phyloP scores from a whole-genome alignment of 2,888 invertebrate genomes.

The Germaria angustata region DNA sequence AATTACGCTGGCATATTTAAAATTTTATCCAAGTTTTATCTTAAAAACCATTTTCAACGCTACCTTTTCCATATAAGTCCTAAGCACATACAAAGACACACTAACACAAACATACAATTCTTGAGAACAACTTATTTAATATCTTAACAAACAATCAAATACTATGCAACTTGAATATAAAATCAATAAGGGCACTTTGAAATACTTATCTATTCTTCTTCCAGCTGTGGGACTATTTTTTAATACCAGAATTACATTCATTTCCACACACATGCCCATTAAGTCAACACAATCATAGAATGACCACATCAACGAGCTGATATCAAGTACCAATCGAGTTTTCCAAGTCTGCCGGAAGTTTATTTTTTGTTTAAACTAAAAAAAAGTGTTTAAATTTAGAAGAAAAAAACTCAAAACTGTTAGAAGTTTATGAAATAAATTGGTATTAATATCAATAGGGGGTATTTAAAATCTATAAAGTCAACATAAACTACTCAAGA shows the following conservation, averaged over 20 bases:
- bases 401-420: background rate
- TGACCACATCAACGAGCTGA: slow-evolving; percentile 25
- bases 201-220: slow-evolving; percentile 4
- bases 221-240: background rate
- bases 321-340: background rate
- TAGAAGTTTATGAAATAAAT: background rate
- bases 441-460: background rate
- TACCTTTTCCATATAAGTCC: background rate
- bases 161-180: slow-evolving; percentile 19
- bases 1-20: too few relatives aligned
- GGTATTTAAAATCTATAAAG: slow-evolving; percentile 26
- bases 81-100: too few relatives aligned
- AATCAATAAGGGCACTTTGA: slow-evolving; percentile 17
- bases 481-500: background rate
- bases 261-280: background rate
- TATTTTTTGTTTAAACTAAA: background rate
- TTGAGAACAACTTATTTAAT: background rate
- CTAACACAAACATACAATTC: too few relatives aligned
- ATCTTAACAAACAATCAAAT: slow-evolving; percentile 26
- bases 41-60: background rate
- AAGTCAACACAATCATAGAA: background rate
- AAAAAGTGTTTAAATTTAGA: background rate
- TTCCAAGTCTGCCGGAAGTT: background rate
- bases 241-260: slow-evolving; percentile 29
- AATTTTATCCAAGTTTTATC: too few relatives aligned